A percentile compares a stretch with the other conserved stretches of the same genome.
Conservation (phyloP, 2,797 vertebrate species). For the Brachyalestes nurse region DNA sequence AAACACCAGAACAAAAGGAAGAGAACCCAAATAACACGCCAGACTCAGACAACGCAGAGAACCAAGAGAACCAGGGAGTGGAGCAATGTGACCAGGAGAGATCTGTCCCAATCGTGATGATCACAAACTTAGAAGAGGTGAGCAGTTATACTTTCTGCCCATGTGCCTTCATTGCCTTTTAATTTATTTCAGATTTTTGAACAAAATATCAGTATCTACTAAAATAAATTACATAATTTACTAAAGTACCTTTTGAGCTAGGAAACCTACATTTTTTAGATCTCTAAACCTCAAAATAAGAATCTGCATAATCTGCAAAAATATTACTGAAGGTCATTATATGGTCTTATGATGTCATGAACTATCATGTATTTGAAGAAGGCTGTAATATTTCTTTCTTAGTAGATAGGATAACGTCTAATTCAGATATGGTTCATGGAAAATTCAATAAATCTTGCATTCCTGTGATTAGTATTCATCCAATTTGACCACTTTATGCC, state of each 20-base stretch:
- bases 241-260: background rate
- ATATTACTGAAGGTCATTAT: background rate
- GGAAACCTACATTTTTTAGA: background rate
- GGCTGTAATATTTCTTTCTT: background rate
- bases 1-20: background rate
- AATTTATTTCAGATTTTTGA: background rate
- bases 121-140: constrained; percentile 71
- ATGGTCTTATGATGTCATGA: constrained; percentile 8
- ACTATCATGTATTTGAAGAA: constrained; percentile 13
- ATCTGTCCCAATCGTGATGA: constrained; percentile 57
- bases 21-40: background rate
- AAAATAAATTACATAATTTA: background rate
- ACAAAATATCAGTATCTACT: background rate
- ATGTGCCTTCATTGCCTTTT: background rate
- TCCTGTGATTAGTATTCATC: constrained; percentile 64
- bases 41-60: background rate
- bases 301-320: constrained; percentile 14
- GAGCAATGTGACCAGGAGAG: background rate
- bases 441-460: constrained; percentile 61
- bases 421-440: constrained; percentile 64
- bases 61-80: constrained; percentile 46
- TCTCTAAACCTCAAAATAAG: background rate
- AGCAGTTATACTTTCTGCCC: constrained; percentile 35
- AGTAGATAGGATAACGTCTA: constrained; percentile 4
- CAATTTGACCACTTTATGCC: constrained; percentile 30